Conservation (phyloP, 1,140 invertebrate species). For the Nasonia longicornis region DNA sequence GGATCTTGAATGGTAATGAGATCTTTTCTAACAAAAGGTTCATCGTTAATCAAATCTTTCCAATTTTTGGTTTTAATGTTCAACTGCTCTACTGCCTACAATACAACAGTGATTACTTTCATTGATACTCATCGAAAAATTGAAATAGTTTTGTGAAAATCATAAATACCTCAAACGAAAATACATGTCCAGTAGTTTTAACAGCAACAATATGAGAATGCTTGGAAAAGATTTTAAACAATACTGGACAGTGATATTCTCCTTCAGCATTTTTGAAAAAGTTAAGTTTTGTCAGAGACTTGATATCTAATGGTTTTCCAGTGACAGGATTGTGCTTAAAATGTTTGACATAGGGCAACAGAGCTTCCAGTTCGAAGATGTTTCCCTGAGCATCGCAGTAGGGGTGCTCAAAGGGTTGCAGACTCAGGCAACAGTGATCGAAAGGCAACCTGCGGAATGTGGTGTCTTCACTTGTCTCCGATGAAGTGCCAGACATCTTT, state of each 20-base stretch:
- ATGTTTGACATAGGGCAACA: conserved; percentile 92
- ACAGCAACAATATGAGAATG: conserved; percentile 95
- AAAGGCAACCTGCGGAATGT: conserved; percentile 93
- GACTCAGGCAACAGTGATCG: conserved; percentile 91
- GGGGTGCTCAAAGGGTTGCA: conserved; percentile 93
- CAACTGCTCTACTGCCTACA: conserved; percentile 91
- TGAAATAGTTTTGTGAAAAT: conserved; percentile 32
- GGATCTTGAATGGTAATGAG: conserved; percentile 97
- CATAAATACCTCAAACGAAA: conserved; percentile 82
- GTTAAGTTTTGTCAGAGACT: conserved; percentile 89
- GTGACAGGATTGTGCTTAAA: conserved; percentile 95
- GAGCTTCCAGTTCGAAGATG: conserved; percentile 88
- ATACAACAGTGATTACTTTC: conserved; percentile 28
- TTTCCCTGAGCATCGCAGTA: conserved; percentile 91
- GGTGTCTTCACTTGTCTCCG: conserved; percentile 77
- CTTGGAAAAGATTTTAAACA: conserved; percentile 96
- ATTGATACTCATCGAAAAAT: not conserved
- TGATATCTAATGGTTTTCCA: conserved; percentile 88
- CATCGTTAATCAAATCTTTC: conserved; percentile 94
- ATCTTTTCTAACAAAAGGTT: conserved; percentile 90
- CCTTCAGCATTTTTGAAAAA: conserved; percentile 90
- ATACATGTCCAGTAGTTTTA: conserved; percentile 95
- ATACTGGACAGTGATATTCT: conserved; percentile 93
- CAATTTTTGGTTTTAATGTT: conserved; percentile 96
- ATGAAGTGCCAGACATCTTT: conserved; percentile 78